Evolutionary conservation across 2,113 vertebrate genomes (phyloP).

Genomic region (Gallinago paraguaiae): DNA sequence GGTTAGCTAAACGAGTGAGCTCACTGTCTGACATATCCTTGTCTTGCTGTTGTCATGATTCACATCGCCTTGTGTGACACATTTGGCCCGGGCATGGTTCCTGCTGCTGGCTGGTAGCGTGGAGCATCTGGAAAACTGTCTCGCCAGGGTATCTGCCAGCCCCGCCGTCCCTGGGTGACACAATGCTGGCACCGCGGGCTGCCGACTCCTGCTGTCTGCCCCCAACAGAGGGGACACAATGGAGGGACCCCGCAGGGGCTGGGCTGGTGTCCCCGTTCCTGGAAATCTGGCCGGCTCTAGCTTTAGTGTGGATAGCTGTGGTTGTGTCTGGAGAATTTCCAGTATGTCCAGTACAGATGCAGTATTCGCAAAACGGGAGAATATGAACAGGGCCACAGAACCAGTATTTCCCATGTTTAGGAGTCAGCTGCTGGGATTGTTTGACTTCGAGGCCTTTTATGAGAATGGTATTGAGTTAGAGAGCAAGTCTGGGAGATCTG

Average conservation of each 20-base stretch:
- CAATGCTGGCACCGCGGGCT: neutral
- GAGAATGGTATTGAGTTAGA: neutral
- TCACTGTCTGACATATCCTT: rapidly evolving
- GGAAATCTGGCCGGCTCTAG: neutral
- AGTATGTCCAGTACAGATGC: neutral
- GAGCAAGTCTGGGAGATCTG: neutral
- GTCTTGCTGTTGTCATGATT: neutral
- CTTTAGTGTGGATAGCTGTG: neutral
- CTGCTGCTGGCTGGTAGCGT: neutral
- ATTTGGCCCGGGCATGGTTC: neutral
- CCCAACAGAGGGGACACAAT: neutral
- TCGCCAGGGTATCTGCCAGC: neutral
- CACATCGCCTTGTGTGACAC: neutral
- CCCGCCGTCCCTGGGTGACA: neutral
- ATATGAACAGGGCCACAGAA: rapidly evolving
- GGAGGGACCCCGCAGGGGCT: neutral
- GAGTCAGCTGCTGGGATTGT: neutral
- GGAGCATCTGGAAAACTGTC: neutral
- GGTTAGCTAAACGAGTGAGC: neutral
- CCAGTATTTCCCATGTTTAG: neutral
- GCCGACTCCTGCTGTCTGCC: neutral
- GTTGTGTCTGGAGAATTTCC: neutral
- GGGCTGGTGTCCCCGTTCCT: neutral
- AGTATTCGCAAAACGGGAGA: rapidly evolving
- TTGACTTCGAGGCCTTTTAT: neutral